Evolutionary conservation across 2,888 invertebrate species (phyloP), one percentile per base, ranked within the genome.

Genomic region (Amiota mariae): DNA sequence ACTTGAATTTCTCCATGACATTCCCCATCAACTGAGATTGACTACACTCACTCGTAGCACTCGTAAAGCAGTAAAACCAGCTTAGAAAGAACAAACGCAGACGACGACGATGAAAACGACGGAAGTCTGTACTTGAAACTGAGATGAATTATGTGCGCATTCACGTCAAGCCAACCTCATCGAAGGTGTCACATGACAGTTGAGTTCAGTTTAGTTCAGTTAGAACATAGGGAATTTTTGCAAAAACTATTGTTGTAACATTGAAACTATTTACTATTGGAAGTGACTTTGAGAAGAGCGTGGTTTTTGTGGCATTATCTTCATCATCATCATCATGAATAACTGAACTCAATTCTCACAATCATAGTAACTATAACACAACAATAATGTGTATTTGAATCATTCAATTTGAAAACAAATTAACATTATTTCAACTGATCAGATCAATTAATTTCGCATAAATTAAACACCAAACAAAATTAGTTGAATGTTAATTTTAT

Each of bases 401-500:
- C 36, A 36, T 36, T 36, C 36, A 2, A 36, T 36, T 36, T 6
- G 36, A 36, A 36, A 36, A 36, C 36, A 36, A 36, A 36, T 56
- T 56, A 13, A 71, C 73, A 76, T 80, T 73, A 80, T 81, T 80
- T 73, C n/a, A 56, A 20, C 78, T 77, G n/a, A 79, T 84, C 75
- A 74, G 86, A 81, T 78, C 83, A 86, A 83, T 86, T 85, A 84
- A 86, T 80, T 86, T 79, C 75, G 82, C 82, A 86, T 83, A 79
- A 83, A 83, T 83, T 86, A 77, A 79, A 81, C 80, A 73, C 12
- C 20, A 59, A 6, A 46, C 49, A 49, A 66, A 59, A 36, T 66
- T 66, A 66, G 12, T 15, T 20, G 18, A 59, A 59, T 36, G 6
- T 36, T 36, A 36, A 36, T 36, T 36, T 2, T 36, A 36, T 59